Base-by-base conservation (phyloP, 2,113 vertebrate species). In the Sinocyclocheilus anophthalmus region DNA sequence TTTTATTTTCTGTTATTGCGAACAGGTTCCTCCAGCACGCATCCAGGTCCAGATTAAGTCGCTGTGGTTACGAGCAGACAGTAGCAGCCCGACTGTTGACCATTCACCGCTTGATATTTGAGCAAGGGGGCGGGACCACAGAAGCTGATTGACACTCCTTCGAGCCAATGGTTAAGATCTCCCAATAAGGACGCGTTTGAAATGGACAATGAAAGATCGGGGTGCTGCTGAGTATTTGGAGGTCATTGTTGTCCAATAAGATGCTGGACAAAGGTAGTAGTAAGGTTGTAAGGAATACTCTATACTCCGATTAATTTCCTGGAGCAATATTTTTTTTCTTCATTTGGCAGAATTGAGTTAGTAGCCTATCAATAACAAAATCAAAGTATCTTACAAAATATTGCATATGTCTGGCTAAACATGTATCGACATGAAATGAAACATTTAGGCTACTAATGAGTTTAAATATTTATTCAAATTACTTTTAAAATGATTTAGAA, bases 81-180 rank as follows among this genome's bases (percentile, higher is more conserved):
- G 88, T 78, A 63, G 65, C 59, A 67, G 91, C 89, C 92, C 42
- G 91, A 90, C 88, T 91, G 88, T 89, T 94, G 92, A 90, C 93
- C 91, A 91, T 92, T 93, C 93, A 92, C 89, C 76, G 89, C 90
- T 81, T 76, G 88, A 92, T 89, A 92, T 91, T 93, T 90, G 88
- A 92, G 91, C 90, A 48, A 81, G 90, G 48, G 92, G 94, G 94
- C 92, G 94, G 93, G 91, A 57, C 90, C 87, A 73, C 13, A 0
- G 9, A 81, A 78, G 59, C 80, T 81, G 88, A 93, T 88, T 94
- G 94, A 94, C 94, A 91, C 90, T 85, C 84, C 87, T 85, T 50
- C 76, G 37, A 90, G 70, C 93, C 94, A 94, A 94, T 88, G 9
- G 77, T 9, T 4, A 5, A 9, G n/a, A 50, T 26, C 7, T 24